A percentile compares a stretch with the other conserved stretches of the same genome.
These are phyloP conservation scores for Drosophila sturtevanti DNA, from an alignment of 1,140 invertebrate species.

Conservation along the genomic window DNA sequence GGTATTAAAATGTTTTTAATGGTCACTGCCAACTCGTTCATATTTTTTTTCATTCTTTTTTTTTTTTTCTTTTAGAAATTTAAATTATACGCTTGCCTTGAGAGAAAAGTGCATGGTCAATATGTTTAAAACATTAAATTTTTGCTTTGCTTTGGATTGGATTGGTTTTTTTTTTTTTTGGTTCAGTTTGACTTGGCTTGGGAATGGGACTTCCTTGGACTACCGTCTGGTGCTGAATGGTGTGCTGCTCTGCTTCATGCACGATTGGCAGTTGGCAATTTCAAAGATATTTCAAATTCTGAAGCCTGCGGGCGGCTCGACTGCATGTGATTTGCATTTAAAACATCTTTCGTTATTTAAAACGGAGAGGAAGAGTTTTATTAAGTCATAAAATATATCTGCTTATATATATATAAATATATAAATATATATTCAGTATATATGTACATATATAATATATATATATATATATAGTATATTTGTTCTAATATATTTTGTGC, in stretches of 20 bases:
- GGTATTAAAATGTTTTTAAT: not conserved
- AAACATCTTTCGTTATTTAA: constrained; percentile 58
- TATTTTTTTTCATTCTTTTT: constrained; percentile 46
- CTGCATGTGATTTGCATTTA: constrained; percentile 74
- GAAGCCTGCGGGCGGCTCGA: constrained; percentile 23
- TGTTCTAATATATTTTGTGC: constrained; percentile 65
- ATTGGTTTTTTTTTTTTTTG: constrained; percentile 30
- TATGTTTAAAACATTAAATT: constrained; percentile 75
- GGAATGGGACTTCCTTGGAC: not conserved
- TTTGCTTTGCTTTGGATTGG: constrained; percentile 29
- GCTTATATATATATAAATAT: not conserved
- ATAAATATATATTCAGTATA: constrained; percentile 25
- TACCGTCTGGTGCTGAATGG: not conserved
- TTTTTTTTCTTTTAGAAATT: constrained; percentile 66
- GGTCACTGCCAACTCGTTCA: not conserved
- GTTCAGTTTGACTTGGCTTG: not conserved
- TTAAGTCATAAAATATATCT: constrained; percentile 71
- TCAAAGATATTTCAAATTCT: constrained; percentile 81
- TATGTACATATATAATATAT: constrained; percentile 32
- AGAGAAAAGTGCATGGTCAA: constrained; percentile 67
- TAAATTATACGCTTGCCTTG: constrained; percentile 72
- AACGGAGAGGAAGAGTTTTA: constrained; percentile 81
- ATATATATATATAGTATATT: constrained; percentile 43
- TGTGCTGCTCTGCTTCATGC: constrained; percentile 58
- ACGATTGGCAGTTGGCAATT: constrained; percentile 78